Evolutionary conservation across 1,140 invertebrate species (phyloP).

Genomic region (Manduca sexta): DNA sequence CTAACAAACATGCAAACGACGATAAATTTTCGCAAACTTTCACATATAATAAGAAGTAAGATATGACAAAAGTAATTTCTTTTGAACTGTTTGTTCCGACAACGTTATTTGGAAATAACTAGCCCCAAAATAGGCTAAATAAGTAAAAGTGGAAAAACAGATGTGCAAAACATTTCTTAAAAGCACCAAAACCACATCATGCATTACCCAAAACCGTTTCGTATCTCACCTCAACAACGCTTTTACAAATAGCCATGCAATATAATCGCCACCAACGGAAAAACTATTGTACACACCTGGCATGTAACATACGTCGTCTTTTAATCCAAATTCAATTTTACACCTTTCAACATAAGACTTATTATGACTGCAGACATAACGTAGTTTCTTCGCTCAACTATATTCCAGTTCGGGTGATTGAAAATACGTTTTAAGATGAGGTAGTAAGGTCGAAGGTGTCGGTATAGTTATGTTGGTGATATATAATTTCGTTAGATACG

Average conservation of each 20-base stretch:
- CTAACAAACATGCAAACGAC: too few species aligned
- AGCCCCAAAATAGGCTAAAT: too few species aligned
- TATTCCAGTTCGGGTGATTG: background rate
- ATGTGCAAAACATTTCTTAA: too few species aligned
- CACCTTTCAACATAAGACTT: background rate
- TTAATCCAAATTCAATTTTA: slow-evolving; percentile 5
- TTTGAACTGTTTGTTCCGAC: too few species aligned
- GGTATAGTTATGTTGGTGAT: slow-evolving; percentile 3
- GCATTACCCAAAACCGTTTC: too few species aligned
- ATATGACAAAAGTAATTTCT: too few species aligned
- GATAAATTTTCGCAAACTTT: too few species aligned
- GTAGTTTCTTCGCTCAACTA: slow-evolving; percentile 1
- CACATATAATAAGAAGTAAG: too few species aligned
- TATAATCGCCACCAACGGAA: background rate
- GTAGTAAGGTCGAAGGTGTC: background rate
- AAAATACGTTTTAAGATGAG: background rate
- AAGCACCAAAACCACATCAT: too few species aligned
- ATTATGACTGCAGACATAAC: background rate
- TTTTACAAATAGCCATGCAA: slow-evolving; percentile 1
- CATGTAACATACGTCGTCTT: background rate
- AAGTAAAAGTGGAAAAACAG: too few species aligned
- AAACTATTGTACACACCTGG: background rate
- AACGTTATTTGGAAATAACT: too few species aligned
- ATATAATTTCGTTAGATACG: slow-evolving; percentile 19
- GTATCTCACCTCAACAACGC: background rate